Percentiles rank a stretch among this genome's conserved stretches.
Conservation (phyloP, 92 coral and sea anemone genomes). For the Parazoanthus swiftii region DNA sequence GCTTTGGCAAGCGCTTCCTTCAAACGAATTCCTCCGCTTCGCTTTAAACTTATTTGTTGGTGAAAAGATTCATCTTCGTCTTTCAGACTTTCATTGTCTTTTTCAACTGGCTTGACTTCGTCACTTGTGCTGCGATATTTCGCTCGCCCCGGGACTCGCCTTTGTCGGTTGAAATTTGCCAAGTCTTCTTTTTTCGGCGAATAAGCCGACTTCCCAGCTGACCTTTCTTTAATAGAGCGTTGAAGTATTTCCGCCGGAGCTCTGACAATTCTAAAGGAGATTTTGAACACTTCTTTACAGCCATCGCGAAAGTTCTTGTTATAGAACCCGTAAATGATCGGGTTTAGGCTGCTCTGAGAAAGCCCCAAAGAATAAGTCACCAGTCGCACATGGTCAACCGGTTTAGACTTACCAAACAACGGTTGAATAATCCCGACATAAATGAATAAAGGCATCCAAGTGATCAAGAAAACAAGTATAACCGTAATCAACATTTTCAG, state of each 20-base stretch:
- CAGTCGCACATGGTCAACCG: conserved; percentile 63
- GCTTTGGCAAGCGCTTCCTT: conserved; percentile 10
- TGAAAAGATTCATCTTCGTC: conserved; percentile 6
- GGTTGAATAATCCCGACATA: conserved; percentile 73
- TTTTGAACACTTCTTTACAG: conserved; percentile 61
- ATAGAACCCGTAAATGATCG: conserved; percentile 78
- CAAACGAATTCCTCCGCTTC: conserved; percentile 23
- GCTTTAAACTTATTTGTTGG: not conserved
- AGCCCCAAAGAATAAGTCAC: conserved; percentile 71
- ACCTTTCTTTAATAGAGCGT: conserved; percentile 15
- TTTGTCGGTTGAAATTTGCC: not conserved
- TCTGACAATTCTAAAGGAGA: conserved; percentile 45
- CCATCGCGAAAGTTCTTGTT: conserved; percentile 80
- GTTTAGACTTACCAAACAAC: conserved; percentile 42
- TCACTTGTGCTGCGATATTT: conserved; percentile 10
- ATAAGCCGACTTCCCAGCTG: conserved; percentile 12
- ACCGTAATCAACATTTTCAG: conserved; percentile 85
- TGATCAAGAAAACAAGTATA: conserved; percentile 67
- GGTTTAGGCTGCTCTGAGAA: conserved; percentile 73
- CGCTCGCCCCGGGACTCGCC: not conserved
- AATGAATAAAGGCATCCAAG: conserved; percentile 78
- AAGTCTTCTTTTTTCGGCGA: conserved; percentile 4
- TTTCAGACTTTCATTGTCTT: conserved; percentile 11
- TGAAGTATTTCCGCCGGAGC: conserved; percentile 24
- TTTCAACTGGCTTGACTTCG: not conserved